Base-by-base conservation (phyloP, 2,888 invertebrate genomes). In the Epinotia bilunana region DNA sequence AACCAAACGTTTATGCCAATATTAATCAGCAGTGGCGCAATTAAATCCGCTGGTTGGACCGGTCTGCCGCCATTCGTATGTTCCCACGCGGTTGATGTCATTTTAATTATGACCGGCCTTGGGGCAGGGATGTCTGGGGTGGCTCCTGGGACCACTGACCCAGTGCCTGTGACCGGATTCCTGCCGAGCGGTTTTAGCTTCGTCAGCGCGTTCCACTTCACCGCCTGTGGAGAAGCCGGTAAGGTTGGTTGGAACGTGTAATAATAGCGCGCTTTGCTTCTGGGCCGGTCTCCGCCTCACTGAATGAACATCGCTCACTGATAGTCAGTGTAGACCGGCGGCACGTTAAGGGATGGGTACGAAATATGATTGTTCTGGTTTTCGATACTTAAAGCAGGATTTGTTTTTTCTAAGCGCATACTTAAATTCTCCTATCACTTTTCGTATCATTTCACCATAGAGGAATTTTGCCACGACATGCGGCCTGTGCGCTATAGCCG, bases 31-130 rank as follows among this genome's bases (percentile, higher is more conserved):
- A 82, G 81, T 82, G 80, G 81, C 80, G 86, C 88, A 90, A 91
- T 91, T 91, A 91, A 92, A 91, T 90, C 84, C 83, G 88, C 88
- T 88, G 87, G 89, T 88, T 85, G 76, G 86, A 90, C 90, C 89
- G 91, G 90, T 91, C 89, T 81, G 86, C 84, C 87, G 90, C 87
- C 88, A 90, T 90, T 91, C 89, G 87, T 85, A 81, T 84, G 90
- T 93, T 93, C 93, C 91, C 93, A 93, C 93, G 92, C 89, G 87
- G 89, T 91, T 93, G 91, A 92, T 92, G 91, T 92, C 91, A 90
- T 90, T 91, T 91, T 90, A 90, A 91, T 92, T 90, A 91, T 90
- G 88, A 90, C 87, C 87, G 87, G 85, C 84, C 85, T 88, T 88
- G 86, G 84, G 83, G 83, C 81, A 81, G 84, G 84, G 86, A 86